phyloP scores from a whole-genome alignment of 2,797 vertebrate genomes.

The Dromococcyx pavoninus region DNA sequence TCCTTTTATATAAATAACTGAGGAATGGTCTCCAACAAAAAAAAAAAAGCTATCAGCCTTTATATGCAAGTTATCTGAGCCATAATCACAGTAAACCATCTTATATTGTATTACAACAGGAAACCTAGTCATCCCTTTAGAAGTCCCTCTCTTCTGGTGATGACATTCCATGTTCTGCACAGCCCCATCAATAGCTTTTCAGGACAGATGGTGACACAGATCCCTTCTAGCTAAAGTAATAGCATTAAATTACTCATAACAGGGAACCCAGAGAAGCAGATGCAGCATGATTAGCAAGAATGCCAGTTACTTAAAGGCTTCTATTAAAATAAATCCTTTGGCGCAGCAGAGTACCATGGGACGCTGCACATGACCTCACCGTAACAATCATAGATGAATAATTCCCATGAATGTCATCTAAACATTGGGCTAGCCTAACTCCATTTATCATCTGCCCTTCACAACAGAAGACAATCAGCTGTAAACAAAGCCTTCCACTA shows the following conservation, averaged over 20 bases:
- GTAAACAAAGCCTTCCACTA: neutral
- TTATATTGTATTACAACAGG: conserved; percentile 40
- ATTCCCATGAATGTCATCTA: conserved; percentile 43
- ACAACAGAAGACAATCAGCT: neutral
- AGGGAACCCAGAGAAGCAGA: conserved; percentile 68
- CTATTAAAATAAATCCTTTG: conserved; percentile 71
- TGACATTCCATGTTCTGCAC: conserved; percentile 44
- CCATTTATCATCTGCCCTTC: conserved; percentile 36
- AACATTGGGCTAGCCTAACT: conserved; percentile 16
- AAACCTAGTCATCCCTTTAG: conserved; percentile 48
- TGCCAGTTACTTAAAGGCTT: conserved; percentile 72
- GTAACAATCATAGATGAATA: conserved; percentile 45
- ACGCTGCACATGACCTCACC: conserved; percentile 51
- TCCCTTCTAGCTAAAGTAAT: conserved; percentile 71
- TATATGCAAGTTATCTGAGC: neutral
- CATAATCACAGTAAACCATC: neutral
- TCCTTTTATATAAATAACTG: neutral
- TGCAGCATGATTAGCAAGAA: conserved; percentile 72
- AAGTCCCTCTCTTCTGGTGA: conserved; percentile 13
- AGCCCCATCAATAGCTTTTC: conserved; percentile 48
- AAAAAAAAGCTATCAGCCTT: neutral
- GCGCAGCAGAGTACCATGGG: conserved; percentile 52
- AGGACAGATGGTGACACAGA: conserved; percentile 74
- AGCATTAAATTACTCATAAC: conserved; percentile 73
- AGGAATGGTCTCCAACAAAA: neutral